Conservation (phyloP, 2,888 invertebrate genomes). For the Synergus gifuensis region DNA sequence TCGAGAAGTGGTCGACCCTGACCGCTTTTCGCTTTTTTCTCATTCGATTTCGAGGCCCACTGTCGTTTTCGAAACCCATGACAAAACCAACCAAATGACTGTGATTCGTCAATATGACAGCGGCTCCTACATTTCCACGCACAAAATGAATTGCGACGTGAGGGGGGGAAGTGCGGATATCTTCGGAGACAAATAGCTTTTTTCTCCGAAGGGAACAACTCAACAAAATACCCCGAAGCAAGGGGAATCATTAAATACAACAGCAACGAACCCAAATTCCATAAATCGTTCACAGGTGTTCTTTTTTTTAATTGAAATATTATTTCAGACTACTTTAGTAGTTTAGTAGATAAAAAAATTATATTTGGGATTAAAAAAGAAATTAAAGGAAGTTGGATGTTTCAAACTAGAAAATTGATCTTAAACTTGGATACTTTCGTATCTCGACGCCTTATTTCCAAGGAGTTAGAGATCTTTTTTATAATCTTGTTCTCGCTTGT, state of each 20-base stretch:
- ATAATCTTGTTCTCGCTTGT: constrained; percentile 7
- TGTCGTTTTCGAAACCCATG: neutral
- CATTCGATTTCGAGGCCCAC: neutral
- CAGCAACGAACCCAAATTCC: neutral
- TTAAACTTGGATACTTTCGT: no score
- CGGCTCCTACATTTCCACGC: neutral
- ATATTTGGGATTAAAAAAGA: no score
- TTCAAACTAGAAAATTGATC: no score
- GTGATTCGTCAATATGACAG: constrained; percentile 29
- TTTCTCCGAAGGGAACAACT: neutral
- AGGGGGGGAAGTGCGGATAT: neutral
- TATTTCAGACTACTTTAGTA: neutral
- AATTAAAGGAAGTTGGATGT: no score
- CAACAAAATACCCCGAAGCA: constrained; percentile 1
- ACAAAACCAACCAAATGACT: constrained; percentile 20
- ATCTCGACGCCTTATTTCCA: no score
- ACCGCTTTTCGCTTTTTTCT: constrained; percentile 21
- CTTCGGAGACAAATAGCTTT: neutral
- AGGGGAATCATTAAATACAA: neutral
- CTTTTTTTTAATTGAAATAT: neutral
- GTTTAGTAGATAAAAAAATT: no score
- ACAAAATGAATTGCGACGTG: neutral
- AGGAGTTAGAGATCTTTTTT: neutral
- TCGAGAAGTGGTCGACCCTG: constrained; percentile 13
- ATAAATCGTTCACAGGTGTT: neutral